Conservation (phyloP, 30 jellyfish, hydroid and myxozoan genomes). For the Hydractinia symbiolongicarpus region DNA sequence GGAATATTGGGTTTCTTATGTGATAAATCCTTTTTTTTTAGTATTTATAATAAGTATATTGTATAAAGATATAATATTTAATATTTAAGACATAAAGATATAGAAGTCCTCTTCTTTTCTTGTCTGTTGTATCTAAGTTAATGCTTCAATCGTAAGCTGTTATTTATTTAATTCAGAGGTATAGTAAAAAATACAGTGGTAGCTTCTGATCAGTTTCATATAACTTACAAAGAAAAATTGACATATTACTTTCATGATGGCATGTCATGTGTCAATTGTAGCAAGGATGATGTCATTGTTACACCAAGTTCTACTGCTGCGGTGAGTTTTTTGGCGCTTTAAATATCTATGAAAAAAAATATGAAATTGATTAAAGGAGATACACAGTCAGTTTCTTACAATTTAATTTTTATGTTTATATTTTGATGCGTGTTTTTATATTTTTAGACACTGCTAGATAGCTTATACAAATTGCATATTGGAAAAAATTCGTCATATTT, state of each 20-base stretch:
- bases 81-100: background rate
- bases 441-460: slow-evolving; percentile 12
- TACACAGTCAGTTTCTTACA: too few species aligned
- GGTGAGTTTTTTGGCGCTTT: slow-evolving; percentile 30
- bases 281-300: slow-evolving; percentile 52
- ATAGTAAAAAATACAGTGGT: too few species aligned
- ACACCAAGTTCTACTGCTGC: slow-evolving; percentile 61
- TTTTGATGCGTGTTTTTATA: background rate
- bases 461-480: background rate
- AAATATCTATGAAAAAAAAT: too few species aligned
- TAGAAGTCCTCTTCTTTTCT: background rate
- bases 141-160: too few species aligned
- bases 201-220: too few species aligned
- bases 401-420: background rate
- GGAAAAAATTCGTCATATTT: background rate
- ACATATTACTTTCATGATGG: slow-evolving; percentile 53
- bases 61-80: too few species aligned
- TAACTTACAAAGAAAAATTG: slow-evolving; percentile 53
- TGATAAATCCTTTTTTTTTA: background rate
- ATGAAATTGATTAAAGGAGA: too few species aligned
- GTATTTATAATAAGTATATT: background rate
- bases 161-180: too few species aligned
- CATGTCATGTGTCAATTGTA: slow-evolving; percentile 61
- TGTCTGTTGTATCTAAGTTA: background rate
- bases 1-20: too few species aligned